Evolutionary conservation across 1,140 invertebrate genomes (phyloP).

Genomic region (Aphidius gifuensis): DNA sequence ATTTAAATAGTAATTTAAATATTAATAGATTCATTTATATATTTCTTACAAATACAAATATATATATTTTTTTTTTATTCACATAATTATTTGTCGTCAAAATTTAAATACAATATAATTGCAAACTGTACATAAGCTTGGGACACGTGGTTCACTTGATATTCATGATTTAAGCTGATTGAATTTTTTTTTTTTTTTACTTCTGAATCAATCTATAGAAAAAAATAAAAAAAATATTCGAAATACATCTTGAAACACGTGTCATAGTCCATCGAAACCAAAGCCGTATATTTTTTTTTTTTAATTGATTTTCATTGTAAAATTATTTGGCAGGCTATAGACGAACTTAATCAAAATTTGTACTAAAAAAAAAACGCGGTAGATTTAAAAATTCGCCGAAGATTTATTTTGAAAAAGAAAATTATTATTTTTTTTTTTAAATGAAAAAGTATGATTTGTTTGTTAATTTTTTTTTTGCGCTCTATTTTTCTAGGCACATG

Average conservation of each 20-base stretch:
- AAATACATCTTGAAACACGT: slow-evolving; percentile 27
- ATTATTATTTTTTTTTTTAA: background rate
- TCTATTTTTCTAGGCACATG: too few species aligned
- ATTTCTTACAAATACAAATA: too few species aligned
- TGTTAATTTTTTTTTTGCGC: background rate
- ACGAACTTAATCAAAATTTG: background rate
- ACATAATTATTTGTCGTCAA: too few species aligned
- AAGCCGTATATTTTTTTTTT: slow-evolving; percentile 36
- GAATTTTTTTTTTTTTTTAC: slow-evolving; percentile 7
- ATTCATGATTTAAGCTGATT: too few species aligned
- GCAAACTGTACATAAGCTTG: too few species aligned
- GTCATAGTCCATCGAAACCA: slow-evolving; percentile 52
- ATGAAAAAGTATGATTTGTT: background rate
- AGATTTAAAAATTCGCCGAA: too few species aligned
- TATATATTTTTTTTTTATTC: too few species aligned
- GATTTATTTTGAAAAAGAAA: background rate
- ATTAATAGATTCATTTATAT: too few species aligned
- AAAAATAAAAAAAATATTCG: background rate
- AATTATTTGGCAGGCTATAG: background rate
- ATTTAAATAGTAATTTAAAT: too few species aligned
- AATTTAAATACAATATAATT: too few species aligned
- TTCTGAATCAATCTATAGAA: background rate
- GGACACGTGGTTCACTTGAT: too few species aligned
- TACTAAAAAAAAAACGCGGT: background rate
- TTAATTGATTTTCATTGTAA: too few species aligned